phyloP scores from a whole-genome alignment of 2,888 invertebrate genomes.

The Spisula subtruncata region DNA sequence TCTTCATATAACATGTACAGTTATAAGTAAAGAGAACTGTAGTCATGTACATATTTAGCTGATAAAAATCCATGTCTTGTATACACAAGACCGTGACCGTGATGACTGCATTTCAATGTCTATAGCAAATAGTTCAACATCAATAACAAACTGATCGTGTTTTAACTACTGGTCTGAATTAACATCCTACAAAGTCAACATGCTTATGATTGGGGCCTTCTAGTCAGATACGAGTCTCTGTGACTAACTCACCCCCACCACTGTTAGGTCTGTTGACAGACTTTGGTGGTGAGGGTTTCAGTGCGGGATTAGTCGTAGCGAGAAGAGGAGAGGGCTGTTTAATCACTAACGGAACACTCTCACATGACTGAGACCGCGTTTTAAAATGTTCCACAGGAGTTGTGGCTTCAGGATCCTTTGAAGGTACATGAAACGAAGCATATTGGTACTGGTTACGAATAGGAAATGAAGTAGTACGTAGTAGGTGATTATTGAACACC shows the following conservation, averaged over 20 bases:
- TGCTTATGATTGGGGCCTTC: constrained; percentile 29
- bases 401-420: constrained; percentile 76
- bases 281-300: constrained; percentile 79
- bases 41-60: not conserved
- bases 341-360: constrained; percentile 85
- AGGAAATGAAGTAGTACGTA: constrained; percentile 79
- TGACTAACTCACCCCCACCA: constrained; percentile 70
- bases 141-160: not conserved
- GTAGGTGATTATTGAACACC: constrained; percentile 77
- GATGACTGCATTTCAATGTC: not conserved
- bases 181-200: constrained; percentile 32
- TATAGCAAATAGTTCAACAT: not conserved
- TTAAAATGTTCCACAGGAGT: constrained; percentile 77
- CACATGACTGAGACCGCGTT: constrained; percentile 86
- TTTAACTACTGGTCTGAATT: not conserved
- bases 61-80: not conserved
- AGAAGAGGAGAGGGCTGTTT: constrained; percentile 81
- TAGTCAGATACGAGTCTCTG: constrained; percentile 82
- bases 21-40: too few relatives aligned
- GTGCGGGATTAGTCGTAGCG: constrained; percentile 80
- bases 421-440: constrained; percentile 71
- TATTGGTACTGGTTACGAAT: constrained; percentile 73
- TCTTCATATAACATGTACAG: not conserved
- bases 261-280: constrained; percentile 78
- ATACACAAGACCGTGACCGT: not conserved